A percentile compares a stretch with the other conserved stretches of the same genome.
Evolutionary conservation across 1,140 invertebrate genomes (phyloP).

Genomic region (Drosophila murphyi): DNA sequence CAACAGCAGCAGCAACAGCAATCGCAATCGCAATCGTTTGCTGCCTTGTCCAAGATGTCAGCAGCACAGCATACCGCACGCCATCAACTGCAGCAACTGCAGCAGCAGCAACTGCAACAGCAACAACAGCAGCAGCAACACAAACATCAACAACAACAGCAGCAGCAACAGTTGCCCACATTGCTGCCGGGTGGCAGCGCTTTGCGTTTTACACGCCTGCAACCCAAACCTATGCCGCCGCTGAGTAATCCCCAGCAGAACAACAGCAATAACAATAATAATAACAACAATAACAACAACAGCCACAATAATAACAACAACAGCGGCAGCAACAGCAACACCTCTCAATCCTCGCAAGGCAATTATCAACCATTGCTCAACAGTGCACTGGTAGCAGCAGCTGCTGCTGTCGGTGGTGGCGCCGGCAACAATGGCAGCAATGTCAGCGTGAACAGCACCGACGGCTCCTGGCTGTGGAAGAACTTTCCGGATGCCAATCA

Average conservation of each 20-base stretch:
- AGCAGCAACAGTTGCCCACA: constrained; percentile 54
- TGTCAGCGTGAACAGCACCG: constrained; percentile 49
- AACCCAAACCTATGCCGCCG: constrained; percentile 60
- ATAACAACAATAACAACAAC: not conserved
- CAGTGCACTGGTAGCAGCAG: constrained; percentile 20
- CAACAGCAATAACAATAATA: not conserved
- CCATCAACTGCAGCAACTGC: constrained; percentile 36
- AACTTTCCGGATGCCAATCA: constrained; percentile 78
- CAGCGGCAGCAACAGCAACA: not conserved
- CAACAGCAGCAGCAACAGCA: constrained; percentile 35
- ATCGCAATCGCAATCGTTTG: constrained; percentile 13
- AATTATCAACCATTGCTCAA: constrained; percentile 24
- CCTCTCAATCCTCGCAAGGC: not conserved
- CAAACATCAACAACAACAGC: constrained; percentile 38
- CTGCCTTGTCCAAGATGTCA: constrained; percentile 39
- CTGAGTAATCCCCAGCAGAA: constrained; percentile 53
- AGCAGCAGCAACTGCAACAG: constrained; percentile 46
- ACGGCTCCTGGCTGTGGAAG: constrained; percentile 78
- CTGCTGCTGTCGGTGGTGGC: constrained; percentile 18
- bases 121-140: constrained; percentile 40
- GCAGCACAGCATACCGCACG: constrained; percentile 47
- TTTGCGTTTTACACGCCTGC: constrained; percentile 51
- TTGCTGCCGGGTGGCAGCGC: constrained; percentile 44
- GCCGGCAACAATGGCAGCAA: constrained; percentile 20
- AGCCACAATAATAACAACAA: constrained; percentile 1